Evolutionary conservation across 2,113 vertebrate genomes (phyloP).

Genomic region (Platysteira castanea): DNA sequence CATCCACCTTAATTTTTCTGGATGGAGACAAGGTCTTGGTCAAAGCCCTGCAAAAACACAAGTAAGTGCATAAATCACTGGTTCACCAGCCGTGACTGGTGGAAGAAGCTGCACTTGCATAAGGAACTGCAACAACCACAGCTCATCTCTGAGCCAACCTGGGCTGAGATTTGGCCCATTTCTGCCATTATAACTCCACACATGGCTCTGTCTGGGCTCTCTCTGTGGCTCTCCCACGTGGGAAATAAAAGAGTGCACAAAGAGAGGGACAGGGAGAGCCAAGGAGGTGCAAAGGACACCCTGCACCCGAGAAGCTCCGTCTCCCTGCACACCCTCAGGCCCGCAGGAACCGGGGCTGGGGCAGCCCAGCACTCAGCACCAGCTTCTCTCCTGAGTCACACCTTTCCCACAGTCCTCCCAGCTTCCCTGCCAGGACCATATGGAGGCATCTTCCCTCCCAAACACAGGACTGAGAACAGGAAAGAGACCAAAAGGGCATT

Average conservation of each 20-base stretch:
- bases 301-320: not conserved
- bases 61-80: not conserved
- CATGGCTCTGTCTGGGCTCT: not conserved
- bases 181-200: not conserved
- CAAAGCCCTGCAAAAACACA: slow-evolving; percentile 30
- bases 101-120: not conserved
- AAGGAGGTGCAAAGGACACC: not conserved
- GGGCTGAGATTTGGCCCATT: not conserved
- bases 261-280: not conserved
- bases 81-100: accelerated
- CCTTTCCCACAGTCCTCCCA: accelerated
- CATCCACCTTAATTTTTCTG: slow-evolving; percentile 26
- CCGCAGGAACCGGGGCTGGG: not conserved
- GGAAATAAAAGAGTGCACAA: not conserved
- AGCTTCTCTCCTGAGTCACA: not conserved
- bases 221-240: not conserved
- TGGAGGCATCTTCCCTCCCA: not conserved
- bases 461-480: not conserved
- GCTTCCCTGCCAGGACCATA: not conserved
- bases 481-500: not conserved
- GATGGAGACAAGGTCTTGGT: slow-evolving; percentile 31
- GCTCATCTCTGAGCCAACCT: not conserved
- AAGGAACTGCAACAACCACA: not conserved
- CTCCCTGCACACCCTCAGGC: accelerated
- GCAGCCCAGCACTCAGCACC: not conserved